A percentile compares a stretch with the other conserved stretches of the same genome.
Evolutionary conservation across 2,113 vertebrate genomes (phyloP).

Genomic region (Pongo abelii): DNA sequence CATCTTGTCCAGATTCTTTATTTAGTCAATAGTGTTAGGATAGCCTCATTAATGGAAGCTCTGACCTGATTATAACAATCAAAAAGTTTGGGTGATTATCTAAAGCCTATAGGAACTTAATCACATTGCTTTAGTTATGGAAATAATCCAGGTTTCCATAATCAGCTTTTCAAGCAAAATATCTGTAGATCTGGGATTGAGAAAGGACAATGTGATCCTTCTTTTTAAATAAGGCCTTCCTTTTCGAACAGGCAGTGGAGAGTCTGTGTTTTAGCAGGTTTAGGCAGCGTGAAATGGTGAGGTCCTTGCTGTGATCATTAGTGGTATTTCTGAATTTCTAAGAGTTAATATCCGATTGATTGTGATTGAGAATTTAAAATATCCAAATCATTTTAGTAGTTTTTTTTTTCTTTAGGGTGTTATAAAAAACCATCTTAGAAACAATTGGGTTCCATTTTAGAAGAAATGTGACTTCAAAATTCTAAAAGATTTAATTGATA

Average conservation of each 20-base stretch:
- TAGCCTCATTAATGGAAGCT: constrained; percentile 67
- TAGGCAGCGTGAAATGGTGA: not conserved
- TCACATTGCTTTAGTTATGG: constrained; percentile 71
- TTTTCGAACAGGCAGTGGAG: not conserved
- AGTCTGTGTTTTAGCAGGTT: not conserved
- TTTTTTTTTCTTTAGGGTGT: not conserved
- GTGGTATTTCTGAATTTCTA: not conserved
- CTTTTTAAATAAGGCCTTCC: constrained; percentile 29
- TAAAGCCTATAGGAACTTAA: constrained; percentile 76
- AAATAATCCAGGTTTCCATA: constrained; percentile 66
- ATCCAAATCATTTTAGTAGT: constrained; percentile 18
- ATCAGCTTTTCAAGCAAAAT: constrained; percentile 60
- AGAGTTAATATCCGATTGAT: not conserved
- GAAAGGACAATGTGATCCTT: constrained; percentile 43
- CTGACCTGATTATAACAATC: constrained; percentile 69
- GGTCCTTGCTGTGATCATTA: not conserved
- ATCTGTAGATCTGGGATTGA: constrained; percentile 53
- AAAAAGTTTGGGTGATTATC: constrained; percentile 72
- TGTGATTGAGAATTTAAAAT: constrained; percentile 11
- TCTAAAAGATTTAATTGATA: constrained; percentile 16
- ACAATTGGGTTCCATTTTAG: not conserved
- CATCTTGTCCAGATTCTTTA: constrained; percentile 34
- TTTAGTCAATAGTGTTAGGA: constrained; percentile 48
- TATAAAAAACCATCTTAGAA: constrained; percentile 18
- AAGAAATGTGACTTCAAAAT: not conserved